A percentile compares a stretch with the other conserved stretches of the same genome.
These are phyloP conservation scores for Microtus richardsoni DNA, from an alignment of 2,113 vertebrate genomes.

Conservation along the genomic window DNA sequence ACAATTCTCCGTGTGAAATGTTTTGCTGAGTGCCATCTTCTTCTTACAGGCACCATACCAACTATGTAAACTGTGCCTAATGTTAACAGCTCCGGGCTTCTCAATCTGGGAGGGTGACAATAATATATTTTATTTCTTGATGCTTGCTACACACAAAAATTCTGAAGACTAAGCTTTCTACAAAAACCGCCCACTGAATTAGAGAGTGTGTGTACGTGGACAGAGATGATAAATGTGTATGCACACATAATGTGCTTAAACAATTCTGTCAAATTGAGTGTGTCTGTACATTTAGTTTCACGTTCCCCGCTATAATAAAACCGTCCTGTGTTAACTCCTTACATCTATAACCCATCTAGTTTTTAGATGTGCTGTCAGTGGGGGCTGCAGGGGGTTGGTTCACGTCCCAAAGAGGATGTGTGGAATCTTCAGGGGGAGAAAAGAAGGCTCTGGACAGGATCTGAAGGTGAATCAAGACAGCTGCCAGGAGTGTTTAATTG, in stretches of 20 bases:
- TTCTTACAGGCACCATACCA: neutral
- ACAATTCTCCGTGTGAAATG: neutral
- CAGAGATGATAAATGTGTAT: too few species aligned
- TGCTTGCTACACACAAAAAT: neutral
- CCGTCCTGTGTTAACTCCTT: neutral
- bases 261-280: neutral
- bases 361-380: neutral
- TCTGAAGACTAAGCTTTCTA: neutral
- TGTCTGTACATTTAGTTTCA: neutral
- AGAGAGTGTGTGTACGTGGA: neutral
- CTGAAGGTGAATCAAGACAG: too few species aligned
- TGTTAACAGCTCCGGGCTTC: accelerated
- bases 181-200: neutral
- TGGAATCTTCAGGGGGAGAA: too few species aligned
- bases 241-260: neutral
- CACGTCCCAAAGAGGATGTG: too few species aligned
- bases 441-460: too few species aligned
- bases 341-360: neutral
- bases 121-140: neutral
- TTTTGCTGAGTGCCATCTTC: neutral
- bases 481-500: too few species aligned
- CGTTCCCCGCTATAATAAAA: neutral
- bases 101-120: neutral
- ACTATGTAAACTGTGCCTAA: neutral
- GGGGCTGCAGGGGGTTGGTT: too few species aligned